Conservation (phyloP, 2,113 vertebrate species). For the Calonectris borealis region DNA sequence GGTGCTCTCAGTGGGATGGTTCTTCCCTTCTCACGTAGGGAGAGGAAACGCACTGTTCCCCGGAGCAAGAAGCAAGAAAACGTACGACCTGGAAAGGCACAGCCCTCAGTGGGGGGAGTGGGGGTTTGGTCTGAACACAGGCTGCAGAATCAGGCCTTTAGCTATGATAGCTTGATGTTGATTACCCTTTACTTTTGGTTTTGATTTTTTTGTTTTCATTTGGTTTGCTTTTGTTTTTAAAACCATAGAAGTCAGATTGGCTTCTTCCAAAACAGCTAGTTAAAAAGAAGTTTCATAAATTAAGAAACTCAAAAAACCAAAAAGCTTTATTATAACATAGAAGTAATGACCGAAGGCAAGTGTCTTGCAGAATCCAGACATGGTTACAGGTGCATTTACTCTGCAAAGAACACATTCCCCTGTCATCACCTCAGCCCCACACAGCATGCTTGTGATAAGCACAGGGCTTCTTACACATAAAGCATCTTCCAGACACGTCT, state of each 20-base stretch:
- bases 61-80: background rate
- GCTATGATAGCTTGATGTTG: background rate
- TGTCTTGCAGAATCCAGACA: background rate
- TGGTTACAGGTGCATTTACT: background rate
- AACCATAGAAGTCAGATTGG: background rate
- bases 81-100: background rate
- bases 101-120: background rate
- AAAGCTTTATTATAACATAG: background rate
- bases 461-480: background rate
- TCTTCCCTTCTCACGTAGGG: background rate
- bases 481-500: background rate
- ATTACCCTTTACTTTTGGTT: background rate
- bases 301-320: background rate
- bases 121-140: background rate
- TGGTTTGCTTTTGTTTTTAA: background rate
- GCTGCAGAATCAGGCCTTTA: background rate
- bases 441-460: background rate
- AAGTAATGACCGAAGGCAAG: accelerated
- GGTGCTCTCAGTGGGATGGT: background rate
- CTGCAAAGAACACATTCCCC: background rate
- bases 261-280: background rate
- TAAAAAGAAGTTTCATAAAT: background rate
- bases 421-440: background rate
- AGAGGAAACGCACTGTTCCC: background rate
- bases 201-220: background rate